These are phyloP conservation scores for Arrhopalites spinosus DNA, from an alignment of 2,888 invertebrate species.

Conservation along the genomic window DNA sequence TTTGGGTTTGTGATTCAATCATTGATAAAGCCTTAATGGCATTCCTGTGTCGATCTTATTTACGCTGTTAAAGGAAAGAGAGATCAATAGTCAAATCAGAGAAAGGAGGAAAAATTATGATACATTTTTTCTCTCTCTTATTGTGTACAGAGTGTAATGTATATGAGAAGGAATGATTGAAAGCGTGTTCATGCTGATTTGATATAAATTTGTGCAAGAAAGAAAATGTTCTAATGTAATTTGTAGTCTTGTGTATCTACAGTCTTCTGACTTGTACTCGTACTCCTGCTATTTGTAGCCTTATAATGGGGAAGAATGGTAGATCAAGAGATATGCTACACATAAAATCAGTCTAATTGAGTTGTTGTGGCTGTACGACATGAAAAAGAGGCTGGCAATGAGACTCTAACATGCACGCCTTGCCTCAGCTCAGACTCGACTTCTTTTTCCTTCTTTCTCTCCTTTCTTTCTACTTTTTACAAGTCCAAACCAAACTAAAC, in stretches of 20 bases:
- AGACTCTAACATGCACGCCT: constrained; percentile 30
- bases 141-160: background rate
- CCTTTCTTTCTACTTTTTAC: background rate
- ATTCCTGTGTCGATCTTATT: background rate
- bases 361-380: constrained; percentile 50
- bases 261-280: background rate
- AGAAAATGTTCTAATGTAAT: constrained; percentile 18
- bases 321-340: constrained; percentile 38
- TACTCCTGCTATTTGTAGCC: background rate
- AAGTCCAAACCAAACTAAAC: background rate
- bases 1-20: too few species aligned
- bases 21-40: too few species aligned
- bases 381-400: constrained; percentile 42
- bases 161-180: constrained; percentile 19
- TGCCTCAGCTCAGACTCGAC: too few species aligned
- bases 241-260: constrained; percentile 9
- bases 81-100: background rate
- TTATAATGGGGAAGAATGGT: constrained; percentile 14
- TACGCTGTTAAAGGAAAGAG: background rate
- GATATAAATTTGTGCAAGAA: constrained; percentile 9
- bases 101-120: constrained; percentile 9
- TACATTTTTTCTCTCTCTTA: background rate
- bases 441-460: constrained; percentile 5
- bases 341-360: constrained; percentile 48
- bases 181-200: constrained; percentile 24